Base-by-base conservation (phyloP, 2,797 vertebrate species). In the Craterocephalus amniculus region DNA sequence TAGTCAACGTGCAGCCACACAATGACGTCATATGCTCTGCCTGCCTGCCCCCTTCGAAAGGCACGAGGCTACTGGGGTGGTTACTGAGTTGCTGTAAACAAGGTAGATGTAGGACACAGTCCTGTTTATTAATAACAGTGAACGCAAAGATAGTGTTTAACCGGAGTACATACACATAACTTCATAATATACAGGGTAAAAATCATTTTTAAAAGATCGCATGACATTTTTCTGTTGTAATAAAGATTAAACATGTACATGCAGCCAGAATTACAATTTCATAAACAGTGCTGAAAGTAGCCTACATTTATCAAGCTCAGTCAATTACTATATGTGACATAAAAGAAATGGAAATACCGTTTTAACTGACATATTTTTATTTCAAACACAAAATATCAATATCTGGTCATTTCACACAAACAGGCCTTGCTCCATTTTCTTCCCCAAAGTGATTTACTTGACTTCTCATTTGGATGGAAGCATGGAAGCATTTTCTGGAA, bases 61-160 rank as follows among this genome's bases (percentile, higher is more conserved):
- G 76, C 91, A 92, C 91, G 88, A 62, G 89, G 90, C 86, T 0
- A 18, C 49, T 80, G 86, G 52, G 24, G 87, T 93, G 90, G 92
- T 45, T 52, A 48, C 11, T 20, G 31, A 32, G 20, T 1, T 27
- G 58, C 82, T 40, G 83, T 88, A 88, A 89, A 91, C 89, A 88
- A 35, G 63, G 27, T 58, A 78, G 64, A 91, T 84, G 72, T 90
- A 79, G 88, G 72, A 24, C 78, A 78, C 76, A 79, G 69, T 69
- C 26, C 58, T 18, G 20, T 1, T 45, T 52, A 64, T 40, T 58
- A 65, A 61, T 38, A 31, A 13, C 1, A 4, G 34, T 22, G 12
- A 34, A 54, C 24, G 22, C n/a, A 14, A 51, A 2, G 45, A 12
- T 5, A 29, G 9, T 18, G 13, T 16, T 16, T 54, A 54, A 54